Evolutionary conservation across 2,888 invertebrate genomes (phyloP), one percentile per base, ranked within the genome.

Genomic region (Tachina lurida): DNA sequence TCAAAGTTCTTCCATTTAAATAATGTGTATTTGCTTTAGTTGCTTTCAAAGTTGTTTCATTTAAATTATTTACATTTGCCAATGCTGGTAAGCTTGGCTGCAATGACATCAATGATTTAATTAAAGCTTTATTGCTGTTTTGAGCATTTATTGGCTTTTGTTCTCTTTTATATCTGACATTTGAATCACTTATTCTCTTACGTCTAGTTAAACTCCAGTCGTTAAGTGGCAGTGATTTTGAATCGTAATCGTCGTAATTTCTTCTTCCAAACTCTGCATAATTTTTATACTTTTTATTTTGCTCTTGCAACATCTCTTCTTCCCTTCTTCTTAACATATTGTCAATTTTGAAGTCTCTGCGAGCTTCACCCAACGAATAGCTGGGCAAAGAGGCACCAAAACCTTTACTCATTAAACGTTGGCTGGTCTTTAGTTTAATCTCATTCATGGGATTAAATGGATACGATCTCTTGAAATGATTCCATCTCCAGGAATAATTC

Each of bases 341-440:
- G 5, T 89, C 89, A 73, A 90, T 84, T 13, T 87, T 77, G 0
- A 88, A 86, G 0, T 88, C 87, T 0, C 87, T 87, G 12, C 87
- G 71, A 8, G 84, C 87, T 2, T 89, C 89, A 1, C 81, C 56
- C 10, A 91, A 84, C 0, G 89, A 47, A 39, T 90, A 89, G 65
- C 93, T 93, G 4, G 92, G 92, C 73, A 92, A 71, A 0, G 90
- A 90, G 0, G 92, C 88, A 3, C 92, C 92, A 67, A 90, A 85
- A 0, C 93, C 92, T 71, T 89, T 91, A 8, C 85, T 74, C 88
- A 92, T 90, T 63, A 93, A 83, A 1, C 91, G 89, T 47, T 87
- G 86, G 74, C 93, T 93, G 8, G 92, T 91, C 88, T 91, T 92
- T 31, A 93, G 63, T 62, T 90, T 92, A 13, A 93, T 90, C 80